Evolutionary conservation across 2,888 invertebrate species (phyloP).

Genomic region (Catonia carolina): DNA sequence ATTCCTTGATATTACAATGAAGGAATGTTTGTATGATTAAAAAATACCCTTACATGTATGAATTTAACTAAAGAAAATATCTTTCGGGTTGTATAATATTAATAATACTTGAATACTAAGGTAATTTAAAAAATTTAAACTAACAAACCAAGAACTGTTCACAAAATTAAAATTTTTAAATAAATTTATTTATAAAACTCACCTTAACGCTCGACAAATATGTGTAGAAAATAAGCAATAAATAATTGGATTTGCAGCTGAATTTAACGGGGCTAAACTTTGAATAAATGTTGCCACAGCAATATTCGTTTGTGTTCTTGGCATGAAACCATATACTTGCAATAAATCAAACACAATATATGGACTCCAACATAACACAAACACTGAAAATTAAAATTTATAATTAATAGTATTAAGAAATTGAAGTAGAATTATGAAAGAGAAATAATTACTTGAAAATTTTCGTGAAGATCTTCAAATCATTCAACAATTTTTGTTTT

Average conservation of each 20-base stretch:
- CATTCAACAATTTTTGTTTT: too few relatives aligned
- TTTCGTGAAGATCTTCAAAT: neutral
- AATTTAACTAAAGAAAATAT: too few relatives aligned
- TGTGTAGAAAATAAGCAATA: conserved; percentile 90
- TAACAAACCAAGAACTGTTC: too few relatives aligned
- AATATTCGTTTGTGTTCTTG: conserved; percentile 68
- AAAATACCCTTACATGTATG: too few relatives aligned
- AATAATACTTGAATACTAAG: too few relatives aligned
- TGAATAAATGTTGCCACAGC: conserved; percentile 87
- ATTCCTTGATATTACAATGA: too few relatives aligned
- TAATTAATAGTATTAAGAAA: conserved; percentile 17
- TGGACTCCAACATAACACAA: conserved; percentile 91
- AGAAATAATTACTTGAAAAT: neutral
- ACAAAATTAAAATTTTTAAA: too few relatives aligned
- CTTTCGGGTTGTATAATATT: too few relatives aligned
- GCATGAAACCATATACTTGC: conserved; percentile 79
- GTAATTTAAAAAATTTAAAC: too few relatives aligned
- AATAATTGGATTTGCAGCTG: conserved; percentile 89
- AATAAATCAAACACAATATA: conserved; percentile 88
- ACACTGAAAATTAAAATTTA: conserved; percentile 58
- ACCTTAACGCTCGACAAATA: conserved; percentile 79
- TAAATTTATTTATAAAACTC: conserved; percentile 36
- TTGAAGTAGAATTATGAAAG: neutral
- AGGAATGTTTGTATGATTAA: too few relatives aligned
- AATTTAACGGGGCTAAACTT: conserved; percentile 84